These are phyloP conservation scores for Macaria notata DNA, from an alignment of 2,888 invertebrate genomes.

Conservation along the genomic window DNA sequence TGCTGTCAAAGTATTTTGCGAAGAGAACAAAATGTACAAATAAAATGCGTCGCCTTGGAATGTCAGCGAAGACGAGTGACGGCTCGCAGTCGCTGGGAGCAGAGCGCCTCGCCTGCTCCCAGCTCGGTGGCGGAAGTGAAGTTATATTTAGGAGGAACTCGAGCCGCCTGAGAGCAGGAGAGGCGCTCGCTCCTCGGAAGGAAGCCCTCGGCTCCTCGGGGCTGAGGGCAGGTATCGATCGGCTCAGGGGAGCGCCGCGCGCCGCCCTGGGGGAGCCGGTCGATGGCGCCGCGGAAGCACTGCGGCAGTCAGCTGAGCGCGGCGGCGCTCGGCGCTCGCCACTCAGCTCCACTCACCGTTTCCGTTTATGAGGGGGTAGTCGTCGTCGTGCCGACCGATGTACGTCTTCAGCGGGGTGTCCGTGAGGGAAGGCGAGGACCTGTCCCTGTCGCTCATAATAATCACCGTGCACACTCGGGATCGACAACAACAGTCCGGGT, in stretches of 20 bases:
- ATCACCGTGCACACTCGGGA: slow-evolving; percentile 72
- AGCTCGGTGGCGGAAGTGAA: slow-evolving; percentile 4
- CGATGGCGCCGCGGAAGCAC: slow-evolving; percentile 67
- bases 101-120: too few species aligned
- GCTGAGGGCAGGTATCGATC: slow-evolving; percentile 77
- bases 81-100: too few species aligned
- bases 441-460: slow-evolving; percentile 95
- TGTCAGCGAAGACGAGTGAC: too few species aligned
- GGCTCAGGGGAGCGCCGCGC: slow-evolving; percentile 63
- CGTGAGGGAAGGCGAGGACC: slow-evolving; percentile 93
- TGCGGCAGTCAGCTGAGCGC: too few species aligned
- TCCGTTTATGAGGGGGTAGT: slow-evolving; percentile 90
- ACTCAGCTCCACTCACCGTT: slow-evolving; percentile 79
- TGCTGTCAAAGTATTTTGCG: too few species aligned
- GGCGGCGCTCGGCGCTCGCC: too few species aligned
- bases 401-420: slow-evolving; percentile 94
- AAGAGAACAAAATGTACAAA: too few species aligned
- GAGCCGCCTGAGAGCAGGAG: background rate
- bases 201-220: slow-evolving; percentile 71
- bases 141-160: slow-evolving; percentile 3
- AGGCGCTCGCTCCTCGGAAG: slow-evolving; percentile 47
- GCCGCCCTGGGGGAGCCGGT: slow-evolving; percentile 51
- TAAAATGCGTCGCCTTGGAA: slow-evolving; percentile 2
- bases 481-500: slow-evolving; percentile 60
- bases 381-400: slow-evolving; percentile 91